Conservation (phyloP, 1,140 invertebrate species). For the Chironomus tepperi region DNA sequence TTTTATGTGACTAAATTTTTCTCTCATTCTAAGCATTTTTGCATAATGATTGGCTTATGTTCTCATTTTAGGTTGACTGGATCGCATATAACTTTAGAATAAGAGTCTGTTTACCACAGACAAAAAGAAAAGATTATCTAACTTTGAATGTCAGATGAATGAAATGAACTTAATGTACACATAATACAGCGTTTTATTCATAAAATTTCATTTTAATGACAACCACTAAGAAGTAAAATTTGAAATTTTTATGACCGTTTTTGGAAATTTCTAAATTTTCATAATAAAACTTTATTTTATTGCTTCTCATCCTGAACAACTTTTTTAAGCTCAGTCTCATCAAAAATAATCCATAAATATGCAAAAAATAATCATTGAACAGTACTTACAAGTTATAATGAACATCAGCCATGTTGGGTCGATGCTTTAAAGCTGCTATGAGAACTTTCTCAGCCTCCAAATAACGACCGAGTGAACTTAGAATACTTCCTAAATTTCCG, state of each 20-base stretch:
- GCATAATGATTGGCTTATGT: no score
- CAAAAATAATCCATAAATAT: not conserved
- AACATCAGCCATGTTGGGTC: constrained; percentile 93
- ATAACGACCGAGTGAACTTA: constrained; percentile 74
- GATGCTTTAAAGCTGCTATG: constrained; percentile 72
- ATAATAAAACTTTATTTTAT: not conserved
- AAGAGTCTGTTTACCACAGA: no score
- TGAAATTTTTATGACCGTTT: not conserved
- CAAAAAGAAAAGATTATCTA: no score
- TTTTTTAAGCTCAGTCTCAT: not conserved
- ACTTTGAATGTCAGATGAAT: no score
- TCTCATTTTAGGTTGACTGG: no score
- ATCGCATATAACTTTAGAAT: no score
- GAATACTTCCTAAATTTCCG: constrained; percentile 84
- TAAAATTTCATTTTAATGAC: no score
- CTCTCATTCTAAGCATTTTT: no score
- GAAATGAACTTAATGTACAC: no score
- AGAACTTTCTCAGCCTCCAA: constrained; percentile 82
- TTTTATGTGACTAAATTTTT: no score
- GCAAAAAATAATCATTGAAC: constrained; percentile 18
- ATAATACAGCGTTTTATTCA: no score
- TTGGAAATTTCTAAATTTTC: not conserved
- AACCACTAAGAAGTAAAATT: no score
- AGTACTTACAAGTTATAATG: constrained; percentile 94
- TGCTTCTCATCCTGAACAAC: not conserved